Evolutionary conservation across 2,888 invertebrate species (phyloP), one percentile per base, ranked within the genome.

Genomic region (Carcina quercana): DNA sequence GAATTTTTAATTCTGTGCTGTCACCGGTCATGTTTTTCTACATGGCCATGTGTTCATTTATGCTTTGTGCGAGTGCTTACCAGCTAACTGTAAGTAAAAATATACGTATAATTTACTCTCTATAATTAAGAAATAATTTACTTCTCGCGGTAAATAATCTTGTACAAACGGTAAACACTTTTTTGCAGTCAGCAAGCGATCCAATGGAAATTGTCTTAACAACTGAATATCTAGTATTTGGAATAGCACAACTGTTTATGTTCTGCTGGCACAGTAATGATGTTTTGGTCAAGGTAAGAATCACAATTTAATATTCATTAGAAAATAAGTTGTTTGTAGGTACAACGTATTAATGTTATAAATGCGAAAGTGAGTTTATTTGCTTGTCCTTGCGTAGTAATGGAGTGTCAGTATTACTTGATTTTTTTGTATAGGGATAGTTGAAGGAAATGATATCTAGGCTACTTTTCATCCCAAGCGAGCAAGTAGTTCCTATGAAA

Each of bases 11-110:
- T 45, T 74, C 74, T 0, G 37, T 79, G 33, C 40, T 79, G 3
- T 79, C 82, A 2, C 82, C 80, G 0, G 72, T 79, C 2, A 76
- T 82, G 76, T 79, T 80, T 38, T 42, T 76, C 10, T 82, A 80
- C 44, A 58, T 79, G 13, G 55, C 76, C 1, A 66, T 78, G 53
- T 74, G 74, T 38, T 72, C 78, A 0, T 36, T 78, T 15, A 61
- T 73, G 71, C 56, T 82, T 13, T 79, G 79, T 43, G 68, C 74
- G 1, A 78, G 75, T 43, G 72, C 73, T 5, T 75, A 59, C 43
- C 76, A 78, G 45, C 47, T 82, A 2, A 71, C 74, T 7, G 80
- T 79, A 50, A 61, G 70, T 28, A 26, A 6, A 12, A 1, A 4
- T 24, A 11, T 11, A 26, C 25, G 10, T 13, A 17, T 10, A 7